A percentile compares a stretch with the other conserved stretches of the same genome.
phyloP scores from a whole-genome alignment of 2,797 vertebrate species.

The Clarias laeviceps region DNA sequence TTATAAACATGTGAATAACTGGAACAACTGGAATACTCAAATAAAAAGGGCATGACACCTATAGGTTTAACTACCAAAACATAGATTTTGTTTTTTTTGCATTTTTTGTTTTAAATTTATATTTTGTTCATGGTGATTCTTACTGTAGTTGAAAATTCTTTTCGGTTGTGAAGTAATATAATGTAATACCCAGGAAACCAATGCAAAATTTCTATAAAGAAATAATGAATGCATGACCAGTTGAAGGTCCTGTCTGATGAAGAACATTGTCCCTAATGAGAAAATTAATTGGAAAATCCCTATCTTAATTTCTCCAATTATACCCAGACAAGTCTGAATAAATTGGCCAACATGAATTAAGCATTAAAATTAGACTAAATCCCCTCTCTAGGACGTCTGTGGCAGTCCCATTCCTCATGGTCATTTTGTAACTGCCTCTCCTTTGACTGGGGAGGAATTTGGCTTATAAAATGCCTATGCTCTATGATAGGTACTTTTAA shows the following conservation, averaged over 20 bases:
- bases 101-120: not conserved
- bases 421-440: slow-evolving; percentile 48
- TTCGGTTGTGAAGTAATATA: not conserved
- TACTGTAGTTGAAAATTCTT: not conserved
- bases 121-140: not conserved
- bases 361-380: slow-evolving; percentile 4
- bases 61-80: not conserved
- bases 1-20: too few relatives aligned
- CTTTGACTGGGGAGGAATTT: slow-evolving; percentile 66
- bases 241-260: not conserved
- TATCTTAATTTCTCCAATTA: not conserved
- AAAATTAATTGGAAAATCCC: not conserved
- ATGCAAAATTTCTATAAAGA: not conserved
- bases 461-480: slow-evolving; percentile 74
- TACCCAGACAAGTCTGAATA: not conserved
- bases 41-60: not conserved
- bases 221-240: not conserved
- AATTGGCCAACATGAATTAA: not conserved
- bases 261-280: not conserved
- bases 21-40: not conserved
- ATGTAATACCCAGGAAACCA: not conserved
- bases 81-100: not conserved
- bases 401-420: slow-evolving; percentile 57
- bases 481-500: slow-evolving; percentile 59
- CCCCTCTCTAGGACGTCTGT: slow-evolving; percentile 42